Percentiles rank a stretch among this genome's conserved stretches.
Conservation (phyloP, 2,797 vertebrate genomes). For the Gastrophryne carolinensis region DNA sequence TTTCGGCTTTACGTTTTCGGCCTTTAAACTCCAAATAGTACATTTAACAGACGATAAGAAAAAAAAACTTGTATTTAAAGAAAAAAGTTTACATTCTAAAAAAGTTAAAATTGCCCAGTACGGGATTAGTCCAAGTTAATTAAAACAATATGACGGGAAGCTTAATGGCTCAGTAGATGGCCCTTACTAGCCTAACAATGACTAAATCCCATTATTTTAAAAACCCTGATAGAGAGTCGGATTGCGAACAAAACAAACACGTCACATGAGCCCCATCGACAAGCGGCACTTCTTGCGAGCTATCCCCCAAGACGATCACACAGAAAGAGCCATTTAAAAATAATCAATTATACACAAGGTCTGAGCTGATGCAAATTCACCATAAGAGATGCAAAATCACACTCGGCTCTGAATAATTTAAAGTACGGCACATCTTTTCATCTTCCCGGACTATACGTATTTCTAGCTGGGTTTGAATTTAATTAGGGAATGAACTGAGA, state of each 20-base stretch:
- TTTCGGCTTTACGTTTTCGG: not conserved
- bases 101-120: not conserved
- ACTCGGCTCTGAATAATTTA: slow-evolving; percentile 9
- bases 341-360: not conserved
- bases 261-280: not conserved
- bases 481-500: too few relatives aligned
- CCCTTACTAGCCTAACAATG: not conserved
- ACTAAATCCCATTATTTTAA: not conserved
- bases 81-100: not conserved
- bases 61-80: not conserved
- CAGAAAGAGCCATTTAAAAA: not conserved
- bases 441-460: not conserved
- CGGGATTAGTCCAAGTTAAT: slow-evolving; percentile 23
- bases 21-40: not conserved
- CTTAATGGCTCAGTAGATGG: not conserved
- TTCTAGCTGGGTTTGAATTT: too few relatives aligned
- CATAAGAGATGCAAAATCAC: not conserved
- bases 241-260: not conserved
- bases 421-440: not conserved
- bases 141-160: slow-evolving; percentile 20
- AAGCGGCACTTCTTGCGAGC: not conserved
- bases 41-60: too few relatives aligned
- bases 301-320: not conserved
- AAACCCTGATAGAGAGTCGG: not conserved
- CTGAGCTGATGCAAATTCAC: not conserved